Base-by-base conservation (phyloP, 2,888 invertebrate species). In the Apamea monoglypha region DNA sequence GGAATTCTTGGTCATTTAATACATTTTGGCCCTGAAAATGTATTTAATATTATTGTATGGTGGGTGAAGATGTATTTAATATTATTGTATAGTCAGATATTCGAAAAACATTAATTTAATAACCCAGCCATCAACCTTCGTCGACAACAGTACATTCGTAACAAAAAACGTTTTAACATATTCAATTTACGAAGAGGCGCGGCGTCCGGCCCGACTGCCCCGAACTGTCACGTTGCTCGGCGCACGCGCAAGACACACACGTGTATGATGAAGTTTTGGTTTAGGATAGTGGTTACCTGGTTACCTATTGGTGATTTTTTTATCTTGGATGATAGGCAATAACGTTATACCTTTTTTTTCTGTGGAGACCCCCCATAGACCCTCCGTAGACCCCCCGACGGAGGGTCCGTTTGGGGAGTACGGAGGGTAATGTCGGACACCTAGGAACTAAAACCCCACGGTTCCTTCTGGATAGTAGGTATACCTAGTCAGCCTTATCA, bases 151-250 rank as follows among this genome's bases (percentile, higher is more conserved):
- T 93, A 92, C 92, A 64, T 74, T 75, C 76, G 88, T 85, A 83
- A 92, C 91, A 94, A 95, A 94, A 94, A 94, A 92, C 86, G 78
- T 83, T 92, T 95, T 94, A 92, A 90, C 94, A 95, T 95, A 95
- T 94, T 94, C 94, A 94, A 94, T 94, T 93, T 93, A 91, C 91
- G 78, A 80, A 86, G 89, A 89, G 88, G 88, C 82, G 87, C 87
- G 89, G 87, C 88, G 89, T 89, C 91, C 92, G 92, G 91, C 91
- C 91, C 89, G 87, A 66, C 83, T 88, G 92, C 89, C 92, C 81
- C 83, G 89, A 47, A 84, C 63, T 79, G 78, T 68, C 83, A 79
- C 80, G 64, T 50, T 83, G 75, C 81, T 83, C 81, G 64, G 1
- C 84, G 81, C 83, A 84, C 72, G 79, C 80, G 84, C 83, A 69